A percentile compares a stretch with the other conserved stretches of the same genome.
phyloP scores from a whole-genome alignment of 2,888 invertebrate genomes.

The Anthrax anthrax region DNA sequence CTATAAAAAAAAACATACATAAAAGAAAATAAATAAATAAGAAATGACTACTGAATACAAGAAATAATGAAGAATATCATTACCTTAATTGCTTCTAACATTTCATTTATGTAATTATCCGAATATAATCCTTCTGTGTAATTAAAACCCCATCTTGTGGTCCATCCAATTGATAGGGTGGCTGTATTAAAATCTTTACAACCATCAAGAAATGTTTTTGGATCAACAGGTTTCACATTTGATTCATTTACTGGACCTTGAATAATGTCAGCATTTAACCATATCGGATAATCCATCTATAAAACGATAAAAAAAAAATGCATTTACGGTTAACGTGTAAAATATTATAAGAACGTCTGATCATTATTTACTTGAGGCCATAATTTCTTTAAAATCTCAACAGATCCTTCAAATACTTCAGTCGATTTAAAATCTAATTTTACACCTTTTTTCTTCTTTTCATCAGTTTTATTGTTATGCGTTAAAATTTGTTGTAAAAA shows the following conservation, averaged over 20 bases:
- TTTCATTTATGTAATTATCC: constrained; percentile 46
- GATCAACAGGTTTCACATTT: constrained; percentile 44
- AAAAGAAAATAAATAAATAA: neutral
- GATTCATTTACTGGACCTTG: constrained; percentile 53
- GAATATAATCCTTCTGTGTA: constrained; percentile 45
- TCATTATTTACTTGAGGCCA: constrained; percentile 32
- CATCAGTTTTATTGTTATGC: constrained; percentile 33
- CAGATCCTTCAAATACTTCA: constrained; percentile 50
- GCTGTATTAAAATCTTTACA: constrained; percentile 45
- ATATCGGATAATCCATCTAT: constrained; percentile 58
- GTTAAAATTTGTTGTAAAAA: constrained; percentile 50
- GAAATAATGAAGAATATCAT: too few relatives aligned
- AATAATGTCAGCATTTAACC: constrained; percentile 76
- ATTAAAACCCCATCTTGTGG: constrained; percentile 47
- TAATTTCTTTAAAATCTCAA: constrained; percentile 32
- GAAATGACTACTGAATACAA: too few relatives aligned
- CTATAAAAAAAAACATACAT: constrained; percentile 7
- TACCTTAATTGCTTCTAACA: constrained; percentile 45
- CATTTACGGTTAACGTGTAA: too few relatives aligned
- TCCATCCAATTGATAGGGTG: constrained; percentile 75
- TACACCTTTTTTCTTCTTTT: constrained; percentile 50
- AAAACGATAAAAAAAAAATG: constrained; percentile 13
- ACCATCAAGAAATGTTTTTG: constrained; percentile 45
- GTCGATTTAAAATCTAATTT: constrained; percentile 80
- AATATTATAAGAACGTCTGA: too few relatives aligned